These are phyloP conservation scores for Vultur gryphus DNA, from an alignment of 2,797 vertebrate genomes.

Conservation along the genomic window DNA sequence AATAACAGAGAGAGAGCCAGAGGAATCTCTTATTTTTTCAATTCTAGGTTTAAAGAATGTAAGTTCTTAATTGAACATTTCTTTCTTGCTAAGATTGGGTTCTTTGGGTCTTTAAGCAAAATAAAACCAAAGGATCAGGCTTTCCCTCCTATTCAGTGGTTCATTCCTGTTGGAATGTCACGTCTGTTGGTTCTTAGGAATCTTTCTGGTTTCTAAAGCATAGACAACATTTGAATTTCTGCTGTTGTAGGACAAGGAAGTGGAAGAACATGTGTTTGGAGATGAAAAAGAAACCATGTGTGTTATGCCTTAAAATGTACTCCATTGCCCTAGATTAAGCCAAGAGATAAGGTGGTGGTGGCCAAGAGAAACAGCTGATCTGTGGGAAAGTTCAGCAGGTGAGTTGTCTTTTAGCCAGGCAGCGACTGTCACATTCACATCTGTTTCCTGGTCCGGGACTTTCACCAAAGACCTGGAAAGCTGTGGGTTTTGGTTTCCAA, in stretches of 20 bases:
- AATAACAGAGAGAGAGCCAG: not conserved
- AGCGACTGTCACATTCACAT: not conserved
- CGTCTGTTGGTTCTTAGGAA: not conserved
- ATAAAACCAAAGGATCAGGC: not conserved
- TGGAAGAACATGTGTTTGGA: not conserved
- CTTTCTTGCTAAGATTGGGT: not conserved
- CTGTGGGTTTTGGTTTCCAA: not conserved
- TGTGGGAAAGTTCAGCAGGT: not conserved
- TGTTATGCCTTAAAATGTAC: not conserved
- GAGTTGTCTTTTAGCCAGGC: not conserved
- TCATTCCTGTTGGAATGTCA: not conserved
- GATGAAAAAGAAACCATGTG: not conserved
- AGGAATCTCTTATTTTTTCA: not conserved
- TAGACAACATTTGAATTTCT: not conserved
- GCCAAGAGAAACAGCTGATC: not conserved
- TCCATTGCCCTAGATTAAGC: not conserved
- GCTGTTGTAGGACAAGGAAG: not conserved
- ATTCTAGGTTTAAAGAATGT: not conserved
- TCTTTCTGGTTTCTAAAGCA: not conserved
- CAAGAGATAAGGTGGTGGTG: accelerated
- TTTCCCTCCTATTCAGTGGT: not conserved
- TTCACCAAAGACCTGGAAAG: not conserved
- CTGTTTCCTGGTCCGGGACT: not conserved
- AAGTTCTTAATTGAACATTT: not conserved
- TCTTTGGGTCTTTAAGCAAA: not conserved